Evolutionary conservation across 35 echinoderm and acorn worm genomes (phyloP).

Genomic region (Apostichopus californicus): DNA sequence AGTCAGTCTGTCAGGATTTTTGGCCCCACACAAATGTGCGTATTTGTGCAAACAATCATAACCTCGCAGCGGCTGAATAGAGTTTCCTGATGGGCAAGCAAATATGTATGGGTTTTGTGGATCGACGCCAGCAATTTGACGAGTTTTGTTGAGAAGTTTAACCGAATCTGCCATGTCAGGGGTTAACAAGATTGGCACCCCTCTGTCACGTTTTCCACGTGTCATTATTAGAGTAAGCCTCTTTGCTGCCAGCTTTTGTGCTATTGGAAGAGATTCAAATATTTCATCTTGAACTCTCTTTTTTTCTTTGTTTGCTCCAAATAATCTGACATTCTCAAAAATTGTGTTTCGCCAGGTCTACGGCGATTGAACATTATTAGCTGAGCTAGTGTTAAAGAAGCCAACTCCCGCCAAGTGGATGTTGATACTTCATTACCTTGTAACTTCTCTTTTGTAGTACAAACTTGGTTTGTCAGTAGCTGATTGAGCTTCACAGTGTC

Average conservation of each 20-base stretch:
- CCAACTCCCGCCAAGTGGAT: constrained; percentile 9
- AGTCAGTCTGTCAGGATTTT: constrained; percentile 36
- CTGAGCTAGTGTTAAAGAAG: constrained; percentile 47
- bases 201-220: constrained; percentile 34
- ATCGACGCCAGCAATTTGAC: constrained; percentile 32
- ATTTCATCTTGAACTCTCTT: constrained; percentile 51
- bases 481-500: constrained; percentile 44
- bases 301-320: constrained; percentile 19
- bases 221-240: constrained; percentile 42
- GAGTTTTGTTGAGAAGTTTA: background rate
- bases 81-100: constrained; percentile 29
- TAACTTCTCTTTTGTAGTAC: constrained; percentile 28
- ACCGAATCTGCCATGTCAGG: constrained; percentile 33
- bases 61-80: constrained; percentile 8
- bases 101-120: constrained; percentile 37
- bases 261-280: constrained; percentile 19
- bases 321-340: constrained; percentile 31
- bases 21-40: constrained; percentile 16
- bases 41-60: constrained; percentile 1
- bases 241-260: constrained; percentile 34
- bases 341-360: constrained; percentile 56
- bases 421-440: background rate
- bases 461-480: background rate
- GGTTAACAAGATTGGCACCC: constrained; percentile 45
- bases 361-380: constrained; percentile 57